Evolutionary conservation across 2,888 invertebrate genomes (phyloP).

Genomic region (Melanostoma mellinum): DNA sequence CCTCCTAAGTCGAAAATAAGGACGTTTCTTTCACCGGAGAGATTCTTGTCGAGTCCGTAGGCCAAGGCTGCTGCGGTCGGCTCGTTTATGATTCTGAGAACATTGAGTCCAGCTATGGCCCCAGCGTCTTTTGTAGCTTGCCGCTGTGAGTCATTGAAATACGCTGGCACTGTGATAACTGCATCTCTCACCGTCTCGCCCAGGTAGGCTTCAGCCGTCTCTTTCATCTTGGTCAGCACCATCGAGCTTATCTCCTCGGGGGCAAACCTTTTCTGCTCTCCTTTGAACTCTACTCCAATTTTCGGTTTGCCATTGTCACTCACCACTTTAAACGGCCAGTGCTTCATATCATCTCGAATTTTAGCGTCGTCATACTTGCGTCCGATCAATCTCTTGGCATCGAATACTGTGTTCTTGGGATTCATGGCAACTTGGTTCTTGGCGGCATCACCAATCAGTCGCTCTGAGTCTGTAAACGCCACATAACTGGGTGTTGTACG

Average conservation of each 20-base stretch:
- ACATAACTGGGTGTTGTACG: conserved; percentile 88
- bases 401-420: conserved; percentile 94
- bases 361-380: conserved; percentile 93
- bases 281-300: conserved; percentile 92
- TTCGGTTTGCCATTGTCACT: conserved; percentile 91
- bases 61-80: conserved; percentile 96
- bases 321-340: conserved; percentile 95
- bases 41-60: conserved; percentile 94
- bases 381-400: conserved; percentile 97
- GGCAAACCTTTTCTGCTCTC: conserved; percentile 92
- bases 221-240: conserved; percentile 97
- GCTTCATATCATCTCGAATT: conserved; percentile 97
- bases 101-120: conserved; percentile 93
- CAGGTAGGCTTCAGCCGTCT: conserved; percentile 93
- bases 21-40: conserved; percentile 90
- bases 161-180: conserved; percentile 95
- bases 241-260: conserved; percentile 96
- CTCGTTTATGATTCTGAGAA: conserved; percentile 95
- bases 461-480: conserved; percentile 91
- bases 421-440: conserved; percentile 94
- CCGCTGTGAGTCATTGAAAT: conserved; percentile 94
- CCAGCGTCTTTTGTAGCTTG: conserved; percentile 97
- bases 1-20: conserved; percentile 86
- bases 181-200: conserved; percentile 93
- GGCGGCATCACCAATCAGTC: conserved; percentile 90